Conservation (phyloP, 2,797 vertebrate genomes). For the Falco columbarius region DNA sequence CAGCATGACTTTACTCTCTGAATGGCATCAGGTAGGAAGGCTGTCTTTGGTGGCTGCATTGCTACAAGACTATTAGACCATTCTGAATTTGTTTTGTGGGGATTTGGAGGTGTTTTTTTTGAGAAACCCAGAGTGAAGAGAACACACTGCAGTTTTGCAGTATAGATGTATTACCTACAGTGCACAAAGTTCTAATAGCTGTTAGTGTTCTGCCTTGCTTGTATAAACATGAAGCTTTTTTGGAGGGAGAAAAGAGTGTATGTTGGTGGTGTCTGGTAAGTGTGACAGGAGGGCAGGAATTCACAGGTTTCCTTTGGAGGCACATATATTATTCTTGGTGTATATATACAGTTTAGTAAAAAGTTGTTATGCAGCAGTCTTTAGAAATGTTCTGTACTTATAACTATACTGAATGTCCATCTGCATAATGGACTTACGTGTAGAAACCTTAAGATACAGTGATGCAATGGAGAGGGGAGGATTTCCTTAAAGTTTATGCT, state of each 20-base stretch:
- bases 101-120: neutral
- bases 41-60: neutral
- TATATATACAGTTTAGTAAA: neutral
- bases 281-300: neutral
- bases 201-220: neutral
- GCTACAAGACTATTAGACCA: neutral
- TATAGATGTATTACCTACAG: neutral
- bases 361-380: neutral
- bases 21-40: neutral
- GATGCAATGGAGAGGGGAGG: neutral
- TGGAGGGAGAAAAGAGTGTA: neutral
- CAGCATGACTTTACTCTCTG: neutral
- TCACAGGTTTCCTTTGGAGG: neutral
- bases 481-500: neutral
- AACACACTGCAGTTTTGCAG: neutral
- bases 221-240: neutral
- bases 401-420: neutral
- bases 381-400: neutral
- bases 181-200: neutral
- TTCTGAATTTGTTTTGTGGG: no score
- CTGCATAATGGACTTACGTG: neutral
- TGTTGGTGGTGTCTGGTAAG: neutral
- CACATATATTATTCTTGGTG: accelerated
- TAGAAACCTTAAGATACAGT: neutral
- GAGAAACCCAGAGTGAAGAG: neutral